A percentile compares a stretch with the other conserved stretches of the same genome.
phyloP scores from a whole-genome alignment of 2,797 vertebrate genomes.

The Pteropus rufus region DNA sequence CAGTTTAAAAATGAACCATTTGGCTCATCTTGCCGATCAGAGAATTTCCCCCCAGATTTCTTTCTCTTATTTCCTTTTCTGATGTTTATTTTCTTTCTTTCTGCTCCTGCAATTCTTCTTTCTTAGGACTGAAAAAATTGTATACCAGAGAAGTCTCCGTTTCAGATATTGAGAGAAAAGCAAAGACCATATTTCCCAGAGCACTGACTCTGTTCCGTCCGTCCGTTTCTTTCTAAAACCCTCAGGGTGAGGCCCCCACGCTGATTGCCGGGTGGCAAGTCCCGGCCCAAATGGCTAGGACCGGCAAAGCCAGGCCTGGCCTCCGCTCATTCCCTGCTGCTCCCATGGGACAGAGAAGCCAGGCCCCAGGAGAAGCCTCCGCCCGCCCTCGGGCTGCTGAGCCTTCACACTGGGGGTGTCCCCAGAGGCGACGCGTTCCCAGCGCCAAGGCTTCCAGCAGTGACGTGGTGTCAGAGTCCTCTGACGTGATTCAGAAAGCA shows the following conservation, averaged over 20 bases:
- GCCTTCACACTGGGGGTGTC: too few species aligned
- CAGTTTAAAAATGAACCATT: neutral
- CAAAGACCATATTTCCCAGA: neutral
- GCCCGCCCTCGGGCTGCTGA: neutral
- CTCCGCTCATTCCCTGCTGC: neutral
- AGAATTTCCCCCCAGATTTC: neutral
- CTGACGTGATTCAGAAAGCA: fast-evolving
- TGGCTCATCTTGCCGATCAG: neutral
- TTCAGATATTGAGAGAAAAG: neutral
- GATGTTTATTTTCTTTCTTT: neutral
- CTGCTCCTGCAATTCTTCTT: neutral
- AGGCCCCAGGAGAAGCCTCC: neutral
- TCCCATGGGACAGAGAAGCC: neutral
- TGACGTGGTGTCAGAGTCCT: neutral
- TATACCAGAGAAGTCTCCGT: neutral
- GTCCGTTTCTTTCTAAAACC: neutral
- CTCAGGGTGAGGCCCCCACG: fast-evolving
- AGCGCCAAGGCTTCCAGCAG: neutral
- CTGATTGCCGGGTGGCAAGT: fast-evolving
- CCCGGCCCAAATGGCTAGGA: neutral
- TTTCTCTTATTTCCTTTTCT: neutral
- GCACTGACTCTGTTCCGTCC: neutral
- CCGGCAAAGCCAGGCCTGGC: neutral
- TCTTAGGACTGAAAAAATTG: neutral
- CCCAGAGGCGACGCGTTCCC: fast-evolving